Base-by-base conservation (phyloP, 2,888 invertebrate species). In the Pseudococcus viburni region DNA sequence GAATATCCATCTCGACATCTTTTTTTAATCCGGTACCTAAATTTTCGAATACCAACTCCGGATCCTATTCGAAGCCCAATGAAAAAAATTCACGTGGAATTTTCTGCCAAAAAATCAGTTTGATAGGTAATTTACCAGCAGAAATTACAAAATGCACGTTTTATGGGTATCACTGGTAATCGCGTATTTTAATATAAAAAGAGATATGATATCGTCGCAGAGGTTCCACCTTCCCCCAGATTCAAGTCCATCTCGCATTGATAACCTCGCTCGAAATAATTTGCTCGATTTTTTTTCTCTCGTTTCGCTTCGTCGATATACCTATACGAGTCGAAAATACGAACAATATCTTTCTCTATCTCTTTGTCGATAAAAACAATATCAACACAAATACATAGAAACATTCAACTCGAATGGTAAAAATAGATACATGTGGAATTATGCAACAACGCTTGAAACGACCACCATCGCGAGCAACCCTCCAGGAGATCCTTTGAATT, bases 401-500 rank as follows among this genome's bases (percentile, higher is more conserved):
- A 33, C 12, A 33, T 73, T 17, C 5, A 68, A 6, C 26, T 12
- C 26, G 68, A 26, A 68, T 26, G 68, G 68, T 73, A 73, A 73
- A 73, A 73, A 73, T 73, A 73, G 73, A 73, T 73, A 12, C n/a
- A n/a, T 11, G 64, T 64, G 33, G 33, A 26, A 73, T 33, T 33
- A 73, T 73, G 33, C 73, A 33, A 73, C 26, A 73, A 39, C 73
- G 33, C 39, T 15, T 19, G 33, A 33, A 73, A 73, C 5, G 73
- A 73, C 73, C 73, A 73, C 73, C 73, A 73, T 73, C 73, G 26
- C 26, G 73, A 73, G 26, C 33, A 73, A 33, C 26, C 39, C 39
- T 73, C 73, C 73, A 26, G 73, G 73, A 73, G 73, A 73, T 73
- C 73, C 17, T 73, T 64, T 64, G 64, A 22, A 64, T 22, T 64